Percentiles rank a stretch among this genome's conserved stretches.
Conservation (phyloP, 2,888 invertebrate species). For the Caenorhabditis sp. region DNA sequence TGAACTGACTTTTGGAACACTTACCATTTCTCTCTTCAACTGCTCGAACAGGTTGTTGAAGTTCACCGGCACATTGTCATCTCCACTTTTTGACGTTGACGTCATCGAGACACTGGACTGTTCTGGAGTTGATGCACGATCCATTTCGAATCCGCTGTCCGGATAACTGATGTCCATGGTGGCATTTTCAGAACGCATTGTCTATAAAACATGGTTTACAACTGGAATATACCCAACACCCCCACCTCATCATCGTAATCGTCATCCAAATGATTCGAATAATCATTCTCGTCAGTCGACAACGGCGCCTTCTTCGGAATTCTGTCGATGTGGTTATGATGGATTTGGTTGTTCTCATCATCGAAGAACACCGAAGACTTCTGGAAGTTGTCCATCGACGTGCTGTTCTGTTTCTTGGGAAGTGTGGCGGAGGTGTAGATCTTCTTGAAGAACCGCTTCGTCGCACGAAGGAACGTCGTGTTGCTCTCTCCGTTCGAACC, state of each 20-base stretch:
- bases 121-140: conserved; percentile 72
- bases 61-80: conserved; percentile 47
- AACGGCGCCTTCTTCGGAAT: conserved; percentile 50
- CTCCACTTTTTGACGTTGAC: conserved; percentile 67
- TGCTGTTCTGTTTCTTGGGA: conserved; percentile 72
- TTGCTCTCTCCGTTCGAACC: conserved; percentile 52
- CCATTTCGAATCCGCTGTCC: conserved; percentile 73
- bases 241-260: conserved; percentile 59
- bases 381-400: conserved; percentile 62
- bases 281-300: conserved; percentile 51
- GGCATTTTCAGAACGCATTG: conserved; percentile 65
- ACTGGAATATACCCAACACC: too few species aligned
- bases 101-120: conserved; percentile 70
- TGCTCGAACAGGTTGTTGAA: conserved; percentile 81
- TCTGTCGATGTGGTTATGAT: not conserved
- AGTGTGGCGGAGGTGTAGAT: conserved; percentile 81
- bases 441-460: conserved; percentile 81
- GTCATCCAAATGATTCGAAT: conserved; percentile 53
- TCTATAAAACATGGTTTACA: conserved; percentile 53
- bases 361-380: conserved; percentile 59
- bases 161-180: conserved; percentile 69
- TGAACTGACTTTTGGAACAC: conserved; percentile 6
- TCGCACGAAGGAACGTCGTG: conserved; percentile 73
- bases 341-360: conserved; percentile 27
- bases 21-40: conserved; percentile 80